Evolutionary conservation across 2,888 invertebrate genomes (phyloP).

Genomic region (Dasysyrphus albostriatus): DNA sequence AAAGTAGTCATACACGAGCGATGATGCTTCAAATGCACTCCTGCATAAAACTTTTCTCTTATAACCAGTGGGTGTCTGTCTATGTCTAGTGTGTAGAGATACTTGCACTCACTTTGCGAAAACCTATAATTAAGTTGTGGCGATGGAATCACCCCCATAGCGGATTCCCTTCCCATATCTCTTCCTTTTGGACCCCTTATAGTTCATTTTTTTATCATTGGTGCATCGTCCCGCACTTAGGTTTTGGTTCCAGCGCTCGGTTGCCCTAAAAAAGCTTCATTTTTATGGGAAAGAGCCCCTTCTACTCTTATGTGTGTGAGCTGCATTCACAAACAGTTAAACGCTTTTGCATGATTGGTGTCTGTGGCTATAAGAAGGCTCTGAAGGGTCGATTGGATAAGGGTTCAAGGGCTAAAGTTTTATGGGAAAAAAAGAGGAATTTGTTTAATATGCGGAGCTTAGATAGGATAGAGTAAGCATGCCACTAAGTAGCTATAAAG

Average conservation of each 20-base stretch:
- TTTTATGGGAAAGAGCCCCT: slow-evolving; percentile 38
- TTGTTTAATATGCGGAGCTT: slow-evolving; percentile 26
- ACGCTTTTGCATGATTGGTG: slow-evolving; percentile 40
- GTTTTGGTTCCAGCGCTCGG: slow-evolving; percentile 14
- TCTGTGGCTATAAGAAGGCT: slow-evolving; percentile 24
- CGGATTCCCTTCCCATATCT: background rate
- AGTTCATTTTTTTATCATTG: slow-evolving; percentile 8
- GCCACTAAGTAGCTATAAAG: slow-evolving; percentile 49
- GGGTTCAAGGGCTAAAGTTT: background rate
- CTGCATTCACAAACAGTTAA: slow-evolving; percentile 61
- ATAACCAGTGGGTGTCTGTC: background rate
- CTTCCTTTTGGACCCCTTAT: background rate
- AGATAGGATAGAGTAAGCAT: slow-evolving; percentile 46
- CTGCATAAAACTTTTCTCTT: slow-evolving; percentile 65
- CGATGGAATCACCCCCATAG: slow-evolving; percentile 33
- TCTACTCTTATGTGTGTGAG: slow-evolving; percentile 13
- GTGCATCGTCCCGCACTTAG: slow-evolving; percentile 19
- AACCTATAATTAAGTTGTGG: slow-evolving; percentile 73
- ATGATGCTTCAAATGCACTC: slow-evolving; percentile 72
- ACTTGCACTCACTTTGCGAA: slow-evolving; percentile 35
- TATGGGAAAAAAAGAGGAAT: slow-evolving; percentile 17
- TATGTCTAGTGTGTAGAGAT: background rate
- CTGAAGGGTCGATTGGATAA: slow-evolving; percentile 4
- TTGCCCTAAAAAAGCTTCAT: slow-evolving; percentile 32
- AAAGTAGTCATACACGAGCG: slow-evolving; percentile 74